A percentile compares a stretch with the other conserved stretches of the same genome.
Evolutionary conservation across 2,888 invertebrate species (phyloP).

Genomic region (Noctua fimbriata): DNA sequence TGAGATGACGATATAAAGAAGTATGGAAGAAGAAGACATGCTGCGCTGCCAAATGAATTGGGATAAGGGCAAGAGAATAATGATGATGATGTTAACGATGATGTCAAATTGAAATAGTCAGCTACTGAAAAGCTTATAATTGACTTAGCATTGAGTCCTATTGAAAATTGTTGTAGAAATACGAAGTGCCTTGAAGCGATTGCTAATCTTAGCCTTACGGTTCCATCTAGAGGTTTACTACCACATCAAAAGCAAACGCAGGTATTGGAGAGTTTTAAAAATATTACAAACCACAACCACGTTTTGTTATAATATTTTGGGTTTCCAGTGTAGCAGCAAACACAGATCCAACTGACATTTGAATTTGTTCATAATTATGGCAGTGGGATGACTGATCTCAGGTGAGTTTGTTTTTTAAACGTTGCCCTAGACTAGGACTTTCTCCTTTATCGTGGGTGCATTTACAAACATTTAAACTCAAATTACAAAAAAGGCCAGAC

Average conservation of each 20-base stretch:
- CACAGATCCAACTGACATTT: too few species aligned
- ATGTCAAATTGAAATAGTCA: background rate
- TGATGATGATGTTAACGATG: background rate
- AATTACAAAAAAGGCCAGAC: too few species aligned
- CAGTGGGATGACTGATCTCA: background rate
- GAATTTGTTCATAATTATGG: background rate
- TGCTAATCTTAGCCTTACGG: background rate
- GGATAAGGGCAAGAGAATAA: too few species aligned
- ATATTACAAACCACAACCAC: background rate
- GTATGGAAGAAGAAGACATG: too few species aligned
- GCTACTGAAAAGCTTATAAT: background rate
- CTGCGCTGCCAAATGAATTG: too few species aligned
- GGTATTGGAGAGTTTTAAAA: background rate
- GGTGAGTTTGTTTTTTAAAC: background rate
- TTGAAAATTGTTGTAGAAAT: background rate
- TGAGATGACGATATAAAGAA: too few species aligned
- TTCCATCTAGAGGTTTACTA: too few species aligned
- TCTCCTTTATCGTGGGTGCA: too few species aligned
- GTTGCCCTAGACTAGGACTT: too few species aligned
- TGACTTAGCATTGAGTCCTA: background rate
- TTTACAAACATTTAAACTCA: too few species aligned
- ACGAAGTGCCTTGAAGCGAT: background rate
- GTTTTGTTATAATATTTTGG: too few species aligned
- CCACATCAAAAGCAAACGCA: background rate
- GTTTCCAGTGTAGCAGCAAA: background rate